phyloP scores from a whole-genome alignment of 2,888 invertebrate genomes.

The Unio pictorum region DNA sequence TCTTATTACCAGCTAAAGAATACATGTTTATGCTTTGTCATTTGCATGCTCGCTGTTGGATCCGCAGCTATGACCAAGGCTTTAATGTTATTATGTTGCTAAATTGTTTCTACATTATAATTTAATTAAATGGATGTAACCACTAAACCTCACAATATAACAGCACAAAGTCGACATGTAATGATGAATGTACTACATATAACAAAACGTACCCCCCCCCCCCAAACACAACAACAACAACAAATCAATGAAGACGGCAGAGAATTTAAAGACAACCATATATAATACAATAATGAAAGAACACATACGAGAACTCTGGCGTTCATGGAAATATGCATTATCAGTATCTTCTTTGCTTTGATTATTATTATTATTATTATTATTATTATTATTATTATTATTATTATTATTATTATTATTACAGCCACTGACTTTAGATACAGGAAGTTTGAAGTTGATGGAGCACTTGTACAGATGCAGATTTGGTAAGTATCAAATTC shows the following conservation, averaged over 20 bases:
- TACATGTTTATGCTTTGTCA: no score
- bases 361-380: not conserved
- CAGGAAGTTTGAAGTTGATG: slow-evolving; percentile 62
- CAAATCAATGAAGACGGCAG: not conserved
- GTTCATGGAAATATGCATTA: not conserved
- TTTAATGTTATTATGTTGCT: no score
- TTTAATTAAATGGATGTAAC: no score
- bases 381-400: not conserved
- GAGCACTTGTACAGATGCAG: slow-evolving; percentile 58
- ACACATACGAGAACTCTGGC: not conserved
- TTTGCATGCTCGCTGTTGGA: no score
- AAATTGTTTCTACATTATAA: no score
- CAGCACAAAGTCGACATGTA: no score
- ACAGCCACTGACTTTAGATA: slow-evolving; percentile 64
- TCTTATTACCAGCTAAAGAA: no score
- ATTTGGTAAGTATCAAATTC: slow-evolving; percentile 52
- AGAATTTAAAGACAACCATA: not conserved
- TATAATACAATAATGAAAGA: not conserved
- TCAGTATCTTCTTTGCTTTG: not conserved
- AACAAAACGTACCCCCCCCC: no score
- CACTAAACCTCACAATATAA: no score
- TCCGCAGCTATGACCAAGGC: no score
- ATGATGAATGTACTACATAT: no score
- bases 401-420: slow-evolving; percentile 3
- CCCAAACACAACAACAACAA: not conserved